phyloP scores from a whole-genome alignment of 2,888 invertebrate genomes.

The Xanthia togata region DNA sequence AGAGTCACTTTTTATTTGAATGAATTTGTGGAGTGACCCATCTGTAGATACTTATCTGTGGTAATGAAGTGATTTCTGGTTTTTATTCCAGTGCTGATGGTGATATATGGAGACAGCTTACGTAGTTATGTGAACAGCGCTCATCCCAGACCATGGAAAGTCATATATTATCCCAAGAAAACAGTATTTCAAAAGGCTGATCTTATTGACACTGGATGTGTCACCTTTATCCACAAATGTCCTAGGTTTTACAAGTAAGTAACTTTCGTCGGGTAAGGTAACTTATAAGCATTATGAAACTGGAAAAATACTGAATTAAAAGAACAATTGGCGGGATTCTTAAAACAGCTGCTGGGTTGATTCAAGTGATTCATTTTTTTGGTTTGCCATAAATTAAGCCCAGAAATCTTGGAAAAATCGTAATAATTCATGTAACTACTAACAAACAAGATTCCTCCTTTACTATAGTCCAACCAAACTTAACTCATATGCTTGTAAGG shows the following conservation, averaged over 20 bases:
- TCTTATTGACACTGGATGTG: constrained; percentile 80
- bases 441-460: background rate
- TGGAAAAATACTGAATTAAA: background rate
- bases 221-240: constrained; percentile 76
- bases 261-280: background rate
- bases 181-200: constrained; percentile 80
- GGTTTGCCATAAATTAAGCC: no score
- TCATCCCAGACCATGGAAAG: constrained; percentile 72
- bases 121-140: constrained; percentile 72
- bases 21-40: no score
- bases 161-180: constrained; percentile 79
- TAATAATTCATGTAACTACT: no score
- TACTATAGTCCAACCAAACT: background rate
- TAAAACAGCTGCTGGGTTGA: no score
- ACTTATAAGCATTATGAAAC: background rate
- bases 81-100: constrained; percentile 35
- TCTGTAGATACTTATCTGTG: no score
- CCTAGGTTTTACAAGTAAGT: constrained; percentile 80
- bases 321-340: no score
- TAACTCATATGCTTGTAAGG: no score
- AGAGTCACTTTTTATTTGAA: no score
- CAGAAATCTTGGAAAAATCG: background rate
- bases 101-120: constrained; percentile 34
- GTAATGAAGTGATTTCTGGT: no score
- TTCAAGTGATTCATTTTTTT: background rate